Percentiles rank a stretch among this genome's conserved stretches.
Evolutionary conservation across 2,797 vertebrate genomes (phyloP).

Genomic region (Anolis apletophallus): DNA sequence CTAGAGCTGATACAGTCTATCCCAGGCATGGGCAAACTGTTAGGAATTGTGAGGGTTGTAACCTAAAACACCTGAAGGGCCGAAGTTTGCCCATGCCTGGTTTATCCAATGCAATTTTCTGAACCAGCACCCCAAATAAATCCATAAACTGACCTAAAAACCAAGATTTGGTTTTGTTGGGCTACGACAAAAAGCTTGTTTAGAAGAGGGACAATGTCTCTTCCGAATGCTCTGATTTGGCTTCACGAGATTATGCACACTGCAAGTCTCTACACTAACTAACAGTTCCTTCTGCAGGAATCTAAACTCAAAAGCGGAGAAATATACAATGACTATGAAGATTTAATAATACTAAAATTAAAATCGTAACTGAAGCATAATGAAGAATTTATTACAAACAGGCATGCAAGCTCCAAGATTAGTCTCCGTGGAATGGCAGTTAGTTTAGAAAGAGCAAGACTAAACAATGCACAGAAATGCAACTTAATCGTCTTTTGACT

Average conservation of each 20-base stretch:
- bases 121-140: too few relatives aligned
- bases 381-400: conserved; percentile 72
- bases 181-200: background rate
- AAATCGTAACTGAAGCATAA: conserved; percentile 74
- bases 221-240: background rate
- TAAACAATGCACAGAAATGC: conserved; percentile 77
- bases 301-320: conserved; percentile 68
- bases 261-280: conserved; percentile 64
- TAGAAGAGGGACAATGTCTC: background rate
- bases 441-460: conserved; percentile 71
- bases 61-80: too few relatives aligned
- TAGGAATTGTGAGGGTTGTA: too few relatives aligned
- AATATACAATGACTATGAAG: conserved; percentile 55
- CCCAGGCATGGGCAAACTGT: too few relatives aligned
- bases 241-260: too few relatives aligned
- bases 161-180: too few relatives aligned
- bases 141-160: too few relatives aligned
- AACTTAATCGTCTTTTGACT: conserved; percentile 77
- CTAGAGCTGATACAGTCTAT: too few relatives aligned
- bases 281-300: conserved; percentile 67
- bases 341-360: conserved; percentile 80
- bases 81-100: too few relatives aligned
- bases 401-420: conserved; percentile 63
- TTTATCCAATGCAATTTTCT: too few relatives aligned
- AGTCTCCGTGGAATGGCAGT: conserved; percentile 71